A percentile compares a stretch with the other conserved stretches of the same genome.
Evolutionary conservation across 2,888 invertebrate species (phyloP).

Genomic region (Athrips mouffetella): DNA sequence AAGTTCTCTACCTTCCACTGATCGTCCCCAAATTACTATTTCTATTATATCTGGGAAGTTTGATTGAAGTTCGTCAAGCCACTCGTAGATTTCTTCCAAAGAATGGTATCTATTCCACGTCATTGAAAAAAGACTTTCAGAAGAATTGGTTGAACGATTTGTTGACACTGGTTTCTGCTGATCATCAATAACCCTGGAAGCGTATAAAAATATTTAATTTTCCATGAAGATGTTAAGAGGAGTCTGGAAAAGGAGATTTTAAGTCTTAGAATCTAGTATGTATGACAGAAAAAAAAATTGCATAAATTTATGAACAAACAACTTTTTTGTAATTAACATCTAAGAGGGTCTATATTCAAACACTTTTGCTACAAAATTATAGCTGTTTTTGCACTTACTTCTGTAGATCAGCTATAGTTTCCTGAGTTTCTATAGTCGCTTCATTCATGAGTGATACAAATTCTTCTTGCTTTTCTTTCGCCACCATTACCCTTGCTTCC

Average conservation of each 20-base stretch:
- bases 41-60: constrained; percentile 70
- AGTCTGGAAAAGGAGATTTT: too few relatives aligned
- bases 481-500: constrained; percentile 51
- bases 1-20: constrained; percentile 80
- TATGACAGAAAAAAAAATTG: too few relatives aligned
- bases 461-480: constrained; percentile 34
- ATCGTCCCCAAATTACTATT: constrained; percentile 74
- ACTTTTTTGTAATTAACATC: too few relatives aligned
- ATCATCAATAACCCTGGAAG: constrained; percentile 69
- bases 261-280: too few relatives aligned
- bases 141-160: constrained; percentile 32
- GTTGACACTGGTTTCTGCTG: constrained; percentile 48
- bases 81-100: constrained; percentile 78
- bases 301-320: too few relatives aligned
- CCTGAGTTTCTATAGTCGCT: constrained; percentile 32
- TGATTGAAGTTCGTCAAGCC: constrained; percentile 74
- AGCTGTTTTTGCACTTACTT: too few relatives aligned
- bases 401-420: constrained; percentile 51
- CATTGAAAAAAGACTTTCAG: constrained; percentile 40
- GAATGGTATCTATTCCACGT: constrained; percentile 80
- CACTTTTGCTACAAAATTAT: too few relatives aligned
- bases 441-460: constrained; percentile 35
- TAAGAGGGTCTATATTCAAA: too few relatives aligned
- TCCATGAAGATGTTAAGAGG: too few relatives aligned
- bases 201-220: too few relatives aligned